Evolutionary conservation across 2,888 invertebrate species (phyloP), one percentile per base, ranked within the genome.

Genomic region (Brassicogethes aeneus): DNA sequence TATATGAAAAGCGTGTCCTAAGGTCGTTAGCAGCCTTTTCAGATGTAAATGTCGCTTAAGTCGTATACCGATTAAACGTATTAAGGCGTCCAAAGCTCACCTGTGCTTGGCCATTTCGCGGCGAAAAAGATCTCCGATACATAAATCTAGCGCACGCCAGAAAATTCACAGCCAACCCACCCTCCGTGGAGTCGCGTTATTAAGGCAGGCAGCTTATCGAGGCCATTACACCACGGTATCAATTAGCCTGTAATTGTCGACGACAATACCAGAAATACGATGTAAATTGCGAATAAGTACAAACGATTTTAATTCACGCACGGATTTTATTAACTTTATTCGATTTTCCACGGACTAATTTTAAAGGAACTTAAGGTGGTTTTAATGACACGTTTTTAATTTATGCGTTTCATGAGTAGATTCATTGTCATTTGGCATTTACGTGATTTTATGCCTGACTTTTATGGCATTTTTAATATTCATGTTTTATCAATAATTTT

Each of bases 31-130:
- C 36, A 40, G 16, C 42, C 44, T 46, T 48, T 37, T 46, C 40
- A 46, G 48, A 48, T 48, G 48, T 44, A 46, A 44, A 46, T 51
- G 51, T 51, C 51, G 45, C 48, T 49, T 23, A 44, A 43, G 45
- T 46, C 42, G 46, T 23, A 23, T 41, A 34, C 46, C 49, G 47
- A 51, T 49, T 51, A 49, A 51, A 50, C 48, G 44, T 46, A 51
- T 51, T 51, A 51, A 51, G 42, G n/a, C n/a, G n/a, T n/a, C n/a
- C n/a, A n/a, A n/a, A n/a, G n/a, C n/a, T n/a, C n/a, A n/a, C n/a
- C 46, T 32, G 34, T 34, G 23, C 36, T 40, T 23, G 23, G 31
- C 35, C 35, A 36, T 39, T 35, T 38, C 42, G 5, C 5, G 5
- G 23, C 23, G 23, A 23, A 23, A 23, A 5, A 5, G 23, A 23